Conservation (phyloP, 2,113 vertebrate genomes). For the Microtus oregoni region DNA sequence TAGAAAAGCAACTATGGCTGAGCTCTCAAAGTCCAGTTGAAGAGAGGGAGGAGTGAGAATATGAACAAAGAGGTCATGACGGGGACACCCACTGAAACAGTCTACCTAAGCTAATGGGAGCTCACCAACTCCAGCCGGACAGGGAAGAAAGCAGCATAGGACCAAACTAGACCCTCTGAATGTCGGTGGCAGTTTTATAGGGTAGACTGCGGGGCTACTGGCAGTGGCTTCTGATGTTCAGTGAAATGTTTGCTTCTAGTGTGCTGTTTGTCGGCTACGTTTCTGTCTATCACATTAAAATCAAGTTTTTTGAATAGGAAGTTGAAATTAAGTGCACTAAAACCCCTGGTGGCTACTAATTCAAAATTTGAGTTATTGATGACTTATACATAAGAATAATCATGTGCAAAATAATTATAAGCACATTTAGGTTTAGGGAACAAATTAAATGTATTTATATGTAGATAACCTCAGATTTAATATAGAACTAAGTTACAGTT, state of each 20-base stretch:
- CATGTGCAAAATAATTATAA: not conserved
- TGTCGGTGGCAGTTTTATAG: too few species aligned
- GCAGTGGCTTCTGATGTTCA: not conserved
- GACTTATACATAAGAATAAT: slow-evolving; percentile 12
- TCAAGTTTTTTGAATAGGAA: not conserved
- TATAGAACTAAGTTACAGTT: not conserved
- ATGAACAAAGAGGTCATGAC: too few species aligned
- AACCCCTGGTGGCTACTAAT: not conserved
- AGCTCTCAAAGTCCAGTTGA: too few species aligned
- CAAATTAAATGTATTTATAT: not conserved
- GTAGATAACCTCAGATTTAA: not conserved
- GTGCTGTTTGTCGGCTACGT: not conserved
- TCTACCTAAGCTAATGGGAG: too few species aligned
- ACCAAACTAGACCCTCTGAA: too few species aligned
- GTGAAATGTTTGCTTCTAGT: not conserved
- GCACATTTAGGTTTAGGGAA: slow-evolving; percentile 1
- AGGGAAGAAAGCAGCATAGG: too few species aligned
- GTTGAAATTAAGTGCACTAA: slow-evolving; percentile 49
- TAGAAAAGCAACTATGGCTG: too few species aligned
- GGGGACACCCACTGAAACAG: too few species aligned
- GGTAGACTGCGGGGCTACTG: too few species aligned
- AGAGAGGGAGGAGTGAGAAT: too few species aligned
- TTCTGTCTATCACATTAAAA: slow-evolving; percentile 39
- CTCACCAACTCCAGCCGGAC: too few species aligned
- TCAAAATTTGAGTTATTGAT: slow-evolving; percentile 41